Conservation (phyloP, 2,888 invertebrate species). For the Drymonia ruficornis region DNA sequence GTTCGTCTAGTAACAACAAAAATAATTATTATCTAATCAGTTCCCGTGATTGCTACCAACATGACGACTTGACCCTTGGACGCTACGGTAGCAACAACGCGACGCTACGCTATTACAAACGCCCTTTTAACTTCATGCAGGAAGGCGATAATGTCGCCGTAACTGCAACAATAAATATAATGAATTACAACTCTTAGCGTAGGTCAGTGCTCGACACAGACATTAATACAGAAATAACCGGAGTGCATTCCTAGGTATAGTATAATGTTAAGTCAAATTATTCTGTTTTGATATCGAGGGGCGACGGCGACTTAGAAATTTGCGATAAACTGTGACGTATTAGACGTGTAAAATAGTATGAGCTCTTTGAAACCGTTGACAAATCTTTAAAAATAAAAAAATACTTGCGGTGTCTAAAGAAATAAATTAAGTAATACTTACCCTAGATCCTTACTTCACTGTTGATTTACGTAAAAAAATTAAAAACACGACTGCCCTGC, state of each 20-base stretch:
- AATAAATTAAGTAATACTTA: too few relatives aligned
- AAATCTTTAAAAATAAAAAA: too few relatives aligned
- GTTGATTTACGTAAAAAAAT: too few relatives aligned
- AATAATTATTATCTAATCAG: background rate
- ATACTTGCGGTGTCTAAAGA: too few relatives aligned
- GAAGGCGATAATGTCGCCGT: slow-evolving; percentile 9
- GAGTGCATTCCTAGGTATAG: slow-evolving; percentile 6
- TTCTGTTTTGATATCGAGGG: background rate
- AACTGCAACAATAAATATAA: slow-evolving; percentile 40
- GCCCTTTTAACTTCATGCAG: background rate
- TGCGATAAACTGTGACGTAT: background rate
- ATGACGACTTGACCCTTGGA: background rate
- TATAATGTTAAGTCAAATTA: background rate
- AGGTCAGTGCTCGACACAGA: slow-evolving; percentile 53
- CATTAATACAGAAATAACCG: slow-evolving; percentile 12
- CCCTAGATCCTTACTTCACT: too few relatives aligned
- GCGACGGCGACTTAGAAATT: background rate
- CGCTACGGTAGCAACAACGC: background rate
- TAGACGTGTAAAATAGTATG: background rate
- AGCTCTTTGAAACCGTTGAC: background rate
- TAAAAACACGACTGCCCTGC: too few relatives aligned
- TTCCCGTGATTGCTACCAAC: background rate
- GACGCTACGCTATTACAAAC: background rate
- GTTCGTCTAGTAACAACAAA: background rate
- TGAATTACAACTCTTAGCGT: slow-evolving; percentile 46